Evolutionary conservation across 2,797 vertebrate species (phyloP).

Genomic region (Botia kubotai): DNA sequence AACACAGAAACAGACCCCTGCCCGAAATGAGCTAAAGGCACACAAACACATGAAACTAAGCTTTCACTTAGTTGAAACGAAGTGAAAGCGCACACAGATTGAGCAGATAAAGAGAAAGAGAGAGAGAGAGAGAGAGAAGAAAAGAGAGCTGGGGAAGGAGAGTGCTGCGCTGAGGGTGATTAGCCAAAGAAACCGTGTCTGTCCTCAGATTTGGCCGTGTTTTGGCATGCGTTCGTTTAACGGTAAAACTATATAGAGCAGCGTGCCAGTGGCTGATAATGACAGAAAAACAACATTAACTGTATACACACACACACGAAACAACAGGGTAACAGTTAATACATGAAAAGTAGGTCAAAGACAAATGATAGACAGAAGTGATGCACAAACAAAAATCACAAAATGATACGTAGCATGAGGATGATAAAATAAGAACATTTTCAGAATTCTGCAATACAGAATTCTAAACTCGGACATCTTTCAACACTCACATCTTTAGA

Average conservation of each 20-base stretch:
- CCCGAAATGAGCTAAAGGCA: slow-evolving; percentile 47
- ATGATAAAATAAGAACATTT: no score
- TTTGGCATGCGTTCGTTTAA: slow-evolving; percentile 69
- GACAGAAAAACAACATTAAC: slow-evolving; percentile 69
- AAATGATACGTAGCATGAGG: neutral
- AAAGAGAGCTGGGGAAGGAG: neutral
- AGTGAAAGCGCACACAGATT: slow-evolving; percentile 55
- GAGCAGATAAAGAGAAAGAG: slow-evolving; percentile 52
- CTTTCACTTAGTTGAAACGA: slow-evolving; percentile 1
- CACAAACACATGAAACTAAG: slow-evolving; percentile 1
- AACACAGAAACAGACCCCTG: slow-evolving; percentile 48
- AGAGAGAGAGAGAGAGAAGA: slow-evolving; percentile 24
- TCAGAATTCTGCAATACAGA: no score
- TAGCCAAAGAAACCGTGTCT: slow-evolving; percentile 70
- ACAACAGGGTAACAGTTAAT: slow-evolving; percentile 59
- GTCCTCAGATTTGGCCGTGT: slow-evolving; percentile 65
- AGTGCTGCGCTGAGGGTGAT: no score
- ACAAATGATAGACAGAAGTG: slow-evolving; percentile 69
- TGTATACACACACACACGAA: slow-evolving; percentile 69
- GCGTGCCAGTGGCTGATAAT: slow-evolving; percentile 75
- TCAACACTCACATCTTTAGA: no score
- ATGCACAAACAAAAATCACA: slow-evolving; percentile 38
- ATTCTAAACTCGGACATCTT: no score
- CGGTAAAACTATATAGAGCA: slow-evolving; percentile 70
- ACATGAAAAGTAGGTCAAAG: slow-evolving; percentile 68